Evolutionary conservation across 2,888 invertebrate genomes (phyloP), one percentile per base, ranked within the genome.

Genomic region (Neria commutata): DNA sequence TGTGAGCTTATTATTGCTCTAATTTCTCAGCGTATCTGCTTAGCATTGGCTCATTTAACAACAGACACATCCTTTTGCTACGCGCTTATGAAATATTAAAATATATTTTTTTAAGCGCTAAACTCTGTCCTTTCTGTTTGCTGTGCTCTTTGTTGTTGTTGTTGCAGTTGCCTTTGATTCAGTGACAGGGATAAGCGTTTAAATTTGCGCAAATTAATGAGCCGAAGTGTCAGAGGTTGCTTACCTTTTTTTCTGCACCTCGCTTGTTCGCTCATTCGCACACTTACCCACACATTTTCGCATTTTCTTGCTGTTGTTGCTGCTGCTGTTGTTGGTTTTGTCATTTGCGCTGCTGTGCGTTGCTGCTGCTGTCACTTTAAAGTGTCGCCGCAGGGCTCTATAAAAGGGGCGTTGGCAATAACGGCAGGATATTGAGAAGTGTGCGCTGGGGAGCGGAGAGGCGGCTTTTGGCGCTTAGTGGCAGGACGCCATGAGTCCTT

Each of bases 191-290:
- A 65, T 66, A 65, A 67, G 62, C 60, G 60, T 61, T 65, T 65
- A 63, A 65, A 66, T 66, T 52, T 61, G 59, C 56, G 64, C 67
- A 72, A 73, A 73, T 72, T 71, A 73, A 73, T 73, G 73, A 69
- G 71, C 65, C 65, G 62, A 65, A 67, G 62, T 71, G 68, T 68
- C 68, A 72, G 63, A 67, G 66, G 66, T 65, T 62, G 59, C 54
- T 62, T 58, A 62, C 53, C 60, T 66, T 63, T 56, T n/a, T n/a
- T n/a, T n/a, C n/a, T n/a, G n/a, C n/a, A n/a, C n/a, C n/a, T n/a
- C n/a, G n/a, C n/a, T n/a, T n/a, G n/a, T n/a, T n/a, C n/a, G n/a
- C n/a, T n/a, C n/a, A n/a, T 58, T 58, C 25, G 48, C 58, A 58
- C 58, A 16, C 21, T 53, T 40, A 21, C 23, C 58, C 60, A 58